Percentiles rank a stretch among this genome's conserved stretches.
These are phyloP conservation scores for Drosophila tristis DNA, from an alignment of 1,140 invertebrate species.

Conservation along the genomic window DNA sequence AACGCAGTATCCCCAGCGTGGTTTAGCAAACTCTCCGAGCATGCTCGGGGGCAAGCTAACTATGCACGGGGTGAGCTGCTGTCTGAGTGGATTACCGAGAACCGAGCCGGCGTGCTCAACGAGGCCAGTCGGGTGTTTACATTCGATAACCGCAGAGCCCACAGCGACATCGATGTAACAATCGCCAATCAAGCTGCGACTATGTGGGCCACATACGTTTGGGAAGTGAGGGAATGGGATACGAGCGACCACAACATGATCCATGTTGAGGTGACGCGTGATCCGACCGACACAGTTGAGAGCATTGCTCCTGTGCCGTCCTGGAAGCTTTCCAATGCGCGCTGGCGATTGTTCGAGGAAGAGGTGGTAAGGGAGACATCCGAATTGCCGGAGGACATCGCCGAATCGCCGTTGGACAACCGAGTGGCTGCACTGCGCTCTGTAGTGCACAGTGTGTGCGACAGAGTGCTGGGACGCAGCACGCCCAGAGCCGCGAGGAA, in stretches of 20 bases:
- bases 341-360: too few species aligned
- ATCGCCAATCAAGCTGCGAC: constrained; percentile 21
- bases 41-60: neutral
- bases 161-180: constrained; percentile 30
- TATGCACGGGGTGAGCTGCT: constrained; percentile 1
- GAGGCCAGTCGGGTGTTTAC: neutral
- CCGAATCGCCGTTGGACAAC: constrained; percentile 6
- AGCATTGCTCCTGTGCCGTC: too few species aligned
- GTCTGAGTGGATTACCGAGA: neutral
- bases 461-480: neutral
- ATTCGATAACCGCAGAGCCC: constrained; percentile 12
- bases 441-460: too few species aligned
- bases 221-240: constrained; percentile 25
- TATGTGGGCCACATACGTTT: constrained; percentile 27
- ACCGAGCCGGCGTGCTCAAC: too few species aligned
- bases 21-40: constrained; percentile 2
- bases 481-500: too few species aligned
- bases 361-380: neutral
- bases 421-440: constrained; percentile 3
- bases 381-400: neutral
- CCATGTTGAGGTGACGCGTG: neutral
- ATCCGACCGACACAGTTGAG: too few species aligned
- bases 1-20: constrained; percentile 3
- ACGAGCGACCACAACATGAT: neutral
- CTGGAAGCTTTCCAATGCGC: too few species aligned